phyloP scores from a whole-genome alignment of 2,797 vertebrate genomes.

The Crax fasciolata region DNA sequence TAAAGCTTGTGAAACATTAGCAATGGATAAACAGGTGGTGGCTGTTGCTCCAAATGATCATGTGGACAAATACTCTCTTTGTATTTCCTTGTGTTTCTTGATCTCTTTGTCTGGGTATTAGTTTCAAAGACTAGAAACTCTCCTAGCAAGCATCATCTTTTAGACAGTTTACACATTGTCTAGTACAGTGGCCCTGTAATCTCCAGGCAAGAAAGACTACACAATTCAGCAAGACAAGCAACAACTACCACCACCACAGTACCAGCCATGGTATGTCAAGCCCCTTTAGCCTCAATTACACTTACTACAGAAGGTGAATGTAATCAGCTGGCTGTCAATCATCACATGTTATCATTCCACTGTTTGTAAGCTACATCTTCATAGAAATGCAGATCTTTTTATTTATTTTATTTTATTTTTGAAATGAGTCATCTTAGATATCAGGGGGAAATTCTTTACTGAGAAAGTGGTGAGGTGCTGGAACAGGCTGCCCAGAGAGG shows the following conservation, averaged over 20 bases:
- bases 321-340: not conserved
- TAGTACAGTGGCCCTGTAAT: not conserved
- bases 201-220: not conserved
- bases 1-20: not conserved
- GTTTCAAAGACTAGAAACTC: not conserved
- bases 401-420: not conserved
- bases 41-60: not conserved
- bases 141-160: not conserved
- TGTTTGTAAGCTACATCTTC: not conserved
- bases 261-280: not conserved
- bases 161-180: not conserved
- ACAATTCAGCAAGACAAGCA: not conserved
- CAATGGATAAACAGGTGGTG: not conserved
- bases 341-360: not conserved
- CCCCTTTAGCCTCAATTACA: not conserved
- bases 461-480: too few relatives aligned
- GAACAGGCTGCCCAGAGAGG: too few relatives aligned
- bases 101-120: not conserved
- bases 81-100: not conserved
- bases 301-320: not conserved
- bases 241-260: not conserved
- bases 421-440: not conserved
- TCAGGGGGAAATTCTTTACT: too few relatives aligned
- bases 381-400: not conserved
- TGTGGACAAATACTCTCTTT: not conserved